Evolutionary conservation across 1,140 invertebrate genomes (phyloP), one percentile per base, ranked within the genome.

Genomic region (Plutomurus gul): DNA sequence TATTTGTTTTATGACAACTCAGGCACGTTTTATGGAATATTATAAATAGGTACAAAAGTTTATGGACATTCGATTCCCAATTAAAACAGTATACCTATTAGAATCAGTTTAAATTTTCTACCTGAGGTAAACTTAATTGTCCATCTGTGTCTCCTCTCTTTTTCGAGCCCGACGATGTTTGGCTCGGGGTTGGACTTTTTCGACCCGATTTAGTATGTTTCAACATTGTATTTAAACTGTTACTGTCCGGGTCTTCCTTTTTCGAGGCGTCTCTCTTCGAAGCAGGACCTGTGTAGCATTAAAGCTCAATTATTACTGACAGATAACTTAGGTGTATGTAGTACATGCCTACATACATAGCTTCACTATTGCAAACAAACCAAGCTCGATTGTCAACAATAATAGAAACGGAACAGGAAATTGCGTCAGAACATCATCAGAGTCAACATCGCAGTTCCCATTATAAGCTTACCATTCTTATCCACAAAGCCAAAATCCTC

Each of bases 381-480:
- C 20, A 51, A 33, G 70, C 40, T 43, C 40, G 36, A 72, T 71
- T 40, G 70, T 71, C 71, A 49, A 51, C 33, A 60, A 78, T 78
- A 78, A 78, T 74, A 78, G 77, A 78, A 77, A 75, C 72, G 78
- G 78, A 79, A 79, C 33, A 39, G 78, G 78, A 79, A 40, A 40
- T 79, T 70, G 36, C 78, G 73, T 79, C 78, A 75, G 39, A 60
- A 7, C 47, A 56, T 73, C 70, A 70, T 79, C 73, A 75, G 56
- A 56, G 73, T 79, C 25, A 36, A 16, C 25, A 33, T 60, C 25
- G 56, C 10, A 13, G 18, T 13, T 33, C 37, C 18, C 36, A 30
- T 16, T 51, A 37, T 77, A n/a, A n/a, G 20, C 22, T 40, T 72
- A 40, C 71, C 77, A 78, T 56, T 78, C 33, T n/a, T 74, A 18